Percentiles rank a stretch among this genome's conserved stretches.
Evolutionary conservation across 2,888 invertebrate species (phyloP).

Genomic region (Macrosiphum euphorbiae): DNA sequence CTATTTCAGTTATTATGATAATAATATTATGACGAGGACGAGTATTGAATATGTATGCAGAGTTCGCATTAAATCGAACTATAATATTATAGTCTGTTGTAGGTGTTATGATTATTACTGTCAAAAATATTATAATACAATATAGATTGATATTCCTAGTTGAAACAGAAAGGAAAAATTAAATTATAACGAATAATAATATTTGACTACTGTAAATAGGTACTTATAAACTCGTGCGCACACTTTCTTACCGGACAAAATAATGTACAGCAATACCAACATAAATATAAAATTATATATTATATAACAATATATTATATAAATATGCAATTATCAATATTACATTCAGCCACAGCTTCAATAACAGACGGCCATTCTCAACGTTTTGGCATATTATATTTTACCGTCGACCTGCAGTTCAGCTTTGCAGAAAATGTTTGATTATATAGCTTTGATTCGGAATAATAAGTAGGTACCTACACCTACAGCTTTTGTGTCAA

Average conservation of each 20-base stretch:
- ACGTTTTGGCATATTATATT: background rate
- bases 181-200: background rate
- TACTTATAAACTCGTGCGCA: background rate
- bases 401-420: background rate
- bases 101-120: background rate
- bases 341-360: background rate
- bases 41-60: background rate
- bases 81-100: background rate
- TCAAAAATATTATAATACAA: background rate
- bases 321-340: too few species aligned
- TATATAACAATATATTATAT: too few species aligned
- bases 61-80: background rate
- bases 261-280: background rate
- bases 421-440: background rate
- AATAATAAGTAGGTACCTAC: background rate
- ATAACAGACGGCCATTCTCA: background rate
- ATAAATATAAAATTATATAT: too few species aligned
- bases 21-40: background rate
- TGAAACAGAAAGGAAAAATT: background rate
- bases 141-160: background rate
- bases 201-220: background rate
- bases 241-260: background rate
- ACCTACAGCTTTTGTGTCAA: background rate
- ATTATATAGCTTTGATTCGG: background rate
- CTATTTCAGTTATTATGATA: background rate